Evolutionary conservation across 1,140 invertebrate species (phyloP).

Genomic region (Drosophila sturtevanti): DNA sequence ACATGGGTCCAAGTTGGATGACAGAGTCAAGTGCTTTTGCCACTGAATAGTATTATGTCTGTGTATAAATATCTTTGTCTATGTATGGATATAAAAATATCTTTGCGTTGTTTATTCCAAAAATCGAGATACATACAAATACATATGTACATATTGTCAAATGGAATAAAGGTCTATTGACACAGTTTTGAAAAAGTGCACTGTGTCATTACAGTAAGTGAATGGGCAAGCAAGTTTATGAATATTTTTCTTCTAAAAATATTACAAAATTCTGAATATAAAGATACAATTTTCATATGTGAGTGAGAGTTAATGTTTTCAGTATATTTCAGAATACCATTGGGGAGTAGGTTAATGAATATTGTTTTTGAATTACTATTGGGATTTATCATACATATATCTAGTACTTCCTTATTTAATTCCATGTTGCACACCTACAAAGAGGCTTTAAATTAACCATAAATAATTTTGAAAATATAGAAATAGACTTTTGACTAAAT

Average conservation of each 20-base stretch:
- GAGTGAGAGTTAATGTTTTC: background rate
- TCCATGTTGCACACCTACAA: too few relatives aligned
- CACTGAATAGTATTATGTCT: slow-evolving; percentile 35
- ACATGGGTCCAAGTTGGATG: slow-evolving; percentile 41
- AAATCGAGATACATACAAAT: slow-evolving; percentile 47
- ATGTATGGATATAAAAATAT: slow-evolving; percentile 29
- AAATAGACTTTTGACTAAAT: too few relatives aligned
- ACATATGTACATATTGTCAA: slow-evolving; percentile 16
- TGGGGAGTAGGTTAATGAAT: too few relatives aligned
- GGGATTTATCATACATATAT: too few relatives aligned
- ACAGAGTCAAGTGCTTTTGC: slow-evolving; percentile 49
- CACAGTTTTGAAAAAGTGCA: slow-evolving; percentile 6
- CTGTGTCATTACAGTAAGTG: background rate
- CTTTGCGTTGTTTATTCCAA: slow-evolving; percentile 7
- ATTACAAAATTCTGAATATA: background rate
- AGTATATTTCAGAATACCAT: background rate
- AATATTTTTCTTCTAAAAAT: background rate
- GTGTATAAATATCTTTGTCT: slow-evolving; percentile 25
- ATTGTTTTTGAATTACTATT: too few relatives aligned
- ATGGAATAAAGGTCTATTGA: slow-evolving; percentile 5
- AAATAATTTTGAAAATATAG: too few relatives aligned
- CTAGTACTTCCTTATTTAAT: too few relatives aligned
- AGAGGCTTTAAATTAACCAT: too few relatives aligned
- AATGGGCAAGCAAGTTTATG: background rate
- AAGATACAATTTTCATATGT: background rate